These are phyloP conservation scores for Tyrannus savana DNA, from an alignment of 2,113 vertebrate genomes.

Conservation along the genomic window DNA sequence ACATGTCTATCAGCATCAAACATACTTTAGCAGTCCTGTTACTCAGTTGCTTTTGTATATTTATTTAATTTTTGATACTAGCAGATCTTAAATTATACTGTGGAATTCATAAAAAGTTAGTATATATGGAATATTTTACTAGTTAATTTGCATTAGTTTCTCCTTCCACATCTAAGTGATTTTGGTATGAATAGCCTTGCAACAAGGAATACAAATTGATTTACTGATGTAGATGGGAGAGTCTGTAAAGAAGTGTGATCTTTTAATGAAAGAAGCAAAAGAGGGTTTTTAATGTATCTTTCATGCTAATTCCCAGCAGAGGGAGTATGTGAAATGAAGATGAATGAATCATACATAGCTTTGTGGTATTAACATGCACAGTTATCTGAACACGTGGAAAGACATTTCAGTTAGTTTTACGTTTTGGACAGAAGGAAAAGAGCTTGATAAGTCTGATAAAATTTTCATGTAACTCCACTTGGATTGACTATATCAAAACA, in stretches of 20 bases:
- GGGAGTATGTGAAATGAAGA: constrained; percentile 19
- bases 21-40: not conserved
- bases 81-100: not conserved
- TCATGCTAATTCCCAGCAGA: constrained; percentile 18
- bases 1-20: not conserved
- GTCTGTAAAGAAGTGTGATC: not conserved
- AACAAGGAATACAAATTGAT: not conserved
- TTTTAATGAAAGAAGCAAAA: not conserved
- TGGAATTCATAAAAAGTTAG: not conserved
- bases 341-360: not conserved
- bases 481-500: not conserved
- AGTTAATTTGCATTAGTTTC: not conserved
- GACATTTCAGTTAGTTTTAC: not conserved
- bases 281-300: not conserved
- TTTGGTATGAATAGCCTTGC: not conserved
- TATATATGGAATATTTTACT: not conserved
- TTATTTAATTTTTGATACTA: not conserved
- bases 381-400: not conserved
- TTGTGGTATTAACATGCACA: not conserved
- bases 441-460: not conserved
- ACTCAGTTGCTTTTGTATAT: not conserved
- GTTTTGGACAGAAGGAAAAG: not conserved
- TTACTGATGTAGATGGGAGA: not conserved
- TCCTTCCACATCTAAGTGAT: not conserved
- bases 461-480: not conserved